Evolutionary conservation across 2,888 invertebrate genomes (phyloP).

Genomic region (Watsonalla cultraria): DNA sequence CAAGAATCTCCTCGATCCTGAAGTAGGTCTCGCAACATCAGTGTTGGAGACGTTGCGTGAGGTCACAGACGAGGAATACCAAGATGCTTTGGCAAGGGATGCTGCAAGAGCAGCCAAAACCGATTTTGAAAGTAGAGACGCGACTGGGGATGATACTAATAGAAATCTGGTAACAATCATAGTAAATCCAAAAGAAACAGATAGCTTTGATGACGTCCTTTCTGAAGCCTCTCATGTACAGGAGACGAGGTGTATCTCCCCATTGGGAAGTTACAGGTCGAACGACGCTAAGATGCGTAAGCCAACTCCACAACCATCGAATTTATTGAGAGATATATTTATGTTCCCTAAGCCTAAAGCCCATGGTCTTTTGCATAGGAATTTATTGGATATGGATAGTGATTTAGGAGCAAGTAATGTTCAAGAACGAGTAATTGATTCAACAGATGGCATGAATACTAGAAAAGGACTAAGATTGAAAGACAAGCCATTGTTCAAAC

Average conservation of each 20-base stretch:
- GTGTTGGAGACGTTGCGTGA: conserved; percentile 60
- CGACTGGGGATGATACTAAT: conserved; percentile 33
- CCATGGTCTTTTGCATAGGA: conserved; percentile 19
- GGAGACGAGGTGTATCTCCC: conserved; percentile 40
- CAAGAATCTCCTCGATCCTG: conserved; percentile 61
- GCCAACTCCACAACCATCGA: conserved; percentile 18
- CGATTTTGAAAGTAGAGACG: conserved; percentile 36
- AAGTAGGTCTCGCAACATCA: conserved; percentile 64
- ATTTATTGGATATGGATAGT: conserved; percentile 42
- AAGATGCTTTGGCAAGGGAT: conserved; percentile 60
- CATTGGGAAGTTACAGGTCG: conserved; percentile 20
- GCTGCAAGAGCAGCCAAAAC: conserved; percentile 38
- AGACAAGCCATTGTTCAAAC: neutral
- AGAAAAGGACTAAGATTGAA: neutral
- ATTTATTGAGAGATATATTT: conserved; percentile 28
- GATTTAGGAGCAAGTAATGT: conserved; percentile 42
- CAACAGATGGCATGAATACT: neutral
- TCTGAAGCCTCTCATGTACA: conserved; percentile 48
- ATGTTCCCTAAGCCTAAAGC: conserved; percentile 24
- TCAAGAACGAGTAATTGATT: conserved; percentile 26
- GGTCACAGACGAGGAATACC: conserved; percentile 63
- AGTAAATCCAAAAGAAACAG: conserved; percentile 33
- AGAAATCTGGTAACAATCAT: conserved; percentile 49
- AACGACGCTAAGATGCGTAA: conserved; percentile 14
- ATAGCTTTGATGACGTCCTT: conserved; percentile 24